Conservation (phyloP, 2,113 vertebrate genomes). For the Perognathus longimembris region DNA sequence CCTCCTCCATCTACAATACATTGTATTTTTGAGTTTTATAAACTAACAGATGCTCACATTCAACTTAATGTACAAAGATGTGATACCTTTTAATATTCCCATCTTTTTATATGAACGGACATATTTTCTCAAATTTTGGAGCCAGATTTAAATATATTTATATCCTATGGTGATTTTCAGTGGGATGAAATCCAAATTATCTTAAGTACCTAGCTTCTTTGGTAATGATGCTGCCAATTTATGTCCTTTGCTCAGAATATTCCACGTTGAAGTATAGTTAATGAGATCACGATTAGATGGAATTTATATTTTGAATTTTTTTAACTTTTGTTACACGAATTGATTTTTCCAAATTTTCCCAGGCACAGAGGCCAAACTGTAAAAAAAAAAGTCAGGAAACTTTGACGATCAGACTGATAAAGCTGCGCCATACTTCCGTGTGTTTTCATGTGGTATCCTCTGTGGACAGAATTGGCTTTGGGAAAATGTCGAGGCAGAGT, state of each 20-base stretch:
- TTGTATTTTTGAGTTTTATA: slow-evolving; percentile 15
- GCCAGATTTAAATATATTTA: background rate
- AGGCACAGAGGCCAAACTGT: background rate
- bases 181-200: background rate
- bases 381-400: slow-evolving; percentile 35
- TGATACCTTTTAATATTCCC: background rate
- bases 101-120: background rate
- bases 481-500: background rate
- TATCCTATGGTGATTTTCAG: background rate
- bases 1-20: background rate
- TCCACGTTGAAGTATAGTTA: slow-evolving; percentile 14
- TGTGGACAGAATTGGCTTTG: background rate
- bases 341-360: background rate
- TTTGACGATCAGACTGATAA: background rate
- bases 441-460: no score
- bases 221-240: background rate
- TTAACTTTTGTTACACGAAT: background rate
- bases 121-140: background rate
- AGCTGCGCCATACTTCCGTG: background rate
- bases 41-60: background rate
- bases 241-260: background rate
- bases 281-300: background rate
- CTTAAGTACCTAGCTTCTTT: background rate
- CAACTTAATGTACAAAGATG: background rate
- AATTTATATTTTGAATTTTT: background rate